Percentiles rank a stretch among this genome's conserved stretches.
phyloP scores from a whole-genome alignment of 2,113 vertebrate species.

The Sinocyclocheilus maitianheensis region DNA sequence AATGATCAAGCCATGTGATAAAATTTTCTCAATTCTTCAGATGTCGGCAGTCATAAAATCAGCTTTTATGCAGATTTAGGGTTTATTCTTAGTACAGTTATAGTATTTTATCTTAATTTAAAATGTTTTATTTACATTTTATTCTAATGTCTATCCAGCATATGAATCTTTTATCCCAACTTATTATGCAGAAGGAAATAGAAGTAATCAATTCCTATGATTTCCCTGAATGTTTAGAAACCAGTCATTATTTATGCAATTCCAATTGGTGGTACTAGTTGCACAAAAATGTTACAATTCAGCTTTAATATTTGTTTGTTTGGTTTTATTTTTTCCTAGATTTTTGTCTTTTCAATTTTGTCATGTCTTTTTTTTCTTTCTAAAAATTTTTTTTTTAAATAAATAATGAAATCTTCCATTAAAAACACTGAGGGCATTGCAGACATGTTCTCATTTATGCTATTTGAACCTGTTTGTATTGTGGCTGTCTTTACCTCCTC shows the following conservation, averaged over 20 bases:
- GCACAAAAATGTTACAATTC: neutral
- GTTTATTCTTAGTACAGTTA: neutral
- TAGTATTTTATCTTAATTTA: neutral
- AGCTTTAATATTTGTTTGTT: neutral
- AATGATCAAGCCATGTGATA: neutral
- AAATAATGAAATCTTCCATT: too few species aligned
- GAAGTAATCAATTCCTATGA: neutral
- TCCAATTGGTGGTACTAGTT: neutral
- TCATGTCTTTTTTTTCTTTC: neutral
- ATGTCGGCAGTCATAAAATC: constrained; percentile 4
- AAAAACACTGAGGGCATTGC: neutral
- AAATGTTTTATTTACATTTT: neutral
- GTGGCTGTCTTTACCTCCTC: neutral
- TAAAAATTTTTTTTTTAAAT: too few species aligned
- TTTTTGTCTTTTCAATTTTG: neutral
- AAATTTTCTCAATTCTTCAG: neutral
- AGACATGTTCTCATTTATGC: neutral
- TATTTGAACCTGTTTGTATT: neutral
- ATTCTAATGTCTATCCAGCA: neutral
- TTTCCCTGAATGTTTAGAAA: neutral
- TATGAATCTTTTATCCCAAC: neutral
- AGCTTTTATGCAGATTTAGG: neutral
- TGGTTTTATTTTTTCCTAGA: neutral
- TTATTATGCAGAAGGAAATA: neutral
- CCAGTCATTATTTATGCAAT: neutral